Evolutionary conservation across 2,113 vertebrate species (phyloP), one percentile per base, ranked within the genome.

Genomic region (Balaeniceps rex): DNA sequence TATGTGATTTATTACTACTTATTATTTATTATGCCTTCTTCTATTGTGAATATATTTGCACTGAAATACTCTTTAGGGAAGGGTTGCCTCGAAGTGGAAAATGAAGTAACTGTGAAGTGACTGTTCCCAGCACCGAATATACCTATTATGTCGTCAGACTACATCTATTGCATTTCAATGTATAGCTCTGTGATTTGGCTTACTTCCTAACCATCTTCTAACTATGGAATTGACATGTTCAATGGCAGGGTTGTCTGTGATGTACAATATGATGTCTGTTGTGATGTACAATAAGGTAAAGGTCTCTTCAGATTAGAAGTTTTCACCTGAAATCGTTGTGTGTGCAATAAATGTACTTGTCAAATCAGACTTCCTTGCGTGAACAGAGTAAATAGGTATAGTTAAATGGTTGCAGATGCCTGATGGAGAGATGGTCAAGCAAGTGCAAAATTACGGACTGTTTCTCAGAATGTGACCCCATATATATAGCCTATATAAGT

Each of bases 61-160:
- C n/a, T 36, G 47, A 94, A 95, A 68, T 84, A 31, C 34, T 91
- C 90, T 87, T 92, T 68, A 82, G 69, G 88, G 69, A 93, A 92
- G 44, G 33, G 46, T 83, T 92, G 68, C 57, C 76, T 84, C 25
- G 44, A 94, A 88, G 47, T 87, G 64, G 92, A 87, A 94, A 91
- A 81, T 84, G 51, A 81, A 95, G 34, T 78, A 90, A 75, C 76
- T 81, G 23, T 55, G 34, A 82, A 96, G 72, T 69, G 66, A 72
- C 81, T 82, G 19, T 31, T 95, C 40, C 25, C 83, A 80, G 69
- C n/a, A 49, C 55, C 63, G 60, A 81, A 88, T 58, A 81, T 63
- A 77, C 22, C 52, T 65, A 24, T 92, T 83, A 79, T 36, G 16
- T 40, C 75, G 80, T 68, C 76, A 92, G 51, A 68, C 23, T 80